Conservation (phyloP, 2,113 vertebrate genomes). For the Brachionichthys hirsutus region DNA sequence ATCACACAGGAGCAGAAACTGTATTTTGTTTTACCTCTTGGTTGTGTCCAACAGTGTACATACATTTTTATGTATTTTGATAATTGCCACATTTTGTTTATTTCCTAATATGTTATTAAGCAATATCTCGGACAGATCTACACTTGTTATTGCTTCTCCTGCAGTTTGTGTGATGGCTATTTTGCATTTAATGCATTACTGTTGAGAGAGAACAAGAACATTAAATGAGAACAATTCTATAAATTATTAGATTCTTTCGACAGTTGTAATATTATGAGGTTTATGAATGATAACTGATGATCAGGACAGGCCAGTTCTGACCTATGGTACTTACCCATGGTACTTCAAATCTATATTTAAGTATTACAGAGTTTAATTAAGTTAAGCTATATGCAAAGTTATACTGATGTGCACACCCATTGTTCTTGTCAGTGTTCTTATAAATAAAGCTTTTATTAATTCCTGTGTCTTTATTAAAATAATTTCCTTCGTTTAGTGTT, state of each 20-base stretch:
- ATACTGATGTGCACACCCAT: slow-evolving; percentile 60
- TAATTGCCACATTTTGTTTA: slow-evolving; percentile 45
- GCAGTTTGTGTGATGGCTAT: slow-evolving; percentile 36
- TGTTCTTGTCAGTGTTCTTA: slow-evolving; percentile 58
- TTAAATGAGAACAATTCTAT: slow-evolving; percentile 50
- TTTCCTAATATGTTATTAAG: slow-evolving; percentile 34
- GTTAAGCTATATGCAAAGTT: slow-evolving; percentile 51
- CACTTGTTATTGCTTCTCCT: slow-evolving; percentile 49
- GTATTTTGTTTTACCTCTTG: slow-evolving; percentile 33
- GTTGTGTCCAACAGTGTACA: slow-evolving; percentile 38
- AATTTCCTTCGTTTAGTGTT: not conserved
- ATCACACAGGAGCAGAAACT: slow-evolving; percentile 25
- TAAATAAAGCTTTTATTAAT: slow-evolving; percentile 65
- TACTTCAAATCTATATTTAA: slow-evolving; percentile 63
- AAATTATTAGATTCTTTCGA: slow-evolving; percentile 73
- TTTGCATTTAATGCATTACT: slow-evolving; percentile 57
- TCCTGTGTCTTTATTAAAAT: slow-evolving; percentile 12
- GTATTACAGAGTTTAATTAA: slow-evolving; percentile 48
- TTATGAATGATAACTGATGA: slow-evolving; percentile 53
- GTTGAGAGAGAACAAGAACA: slow-evolving; percentile 24
- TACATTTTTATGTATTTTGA: slow-evolving; percentile 35
- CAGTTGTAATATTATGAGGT: slow-evolving; percentile 60
- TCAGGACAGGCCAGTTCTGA: slow-evolving; percentile 38
- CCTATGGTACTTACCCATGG: slow-evolving; percentile 50
- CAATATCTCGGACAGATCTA: slow-evolving; percentile 21